Evolutionary conservation across 2,888 invertebrate species (phyloP).

Genomic region (Pristionchus entomophagus): DNA sequence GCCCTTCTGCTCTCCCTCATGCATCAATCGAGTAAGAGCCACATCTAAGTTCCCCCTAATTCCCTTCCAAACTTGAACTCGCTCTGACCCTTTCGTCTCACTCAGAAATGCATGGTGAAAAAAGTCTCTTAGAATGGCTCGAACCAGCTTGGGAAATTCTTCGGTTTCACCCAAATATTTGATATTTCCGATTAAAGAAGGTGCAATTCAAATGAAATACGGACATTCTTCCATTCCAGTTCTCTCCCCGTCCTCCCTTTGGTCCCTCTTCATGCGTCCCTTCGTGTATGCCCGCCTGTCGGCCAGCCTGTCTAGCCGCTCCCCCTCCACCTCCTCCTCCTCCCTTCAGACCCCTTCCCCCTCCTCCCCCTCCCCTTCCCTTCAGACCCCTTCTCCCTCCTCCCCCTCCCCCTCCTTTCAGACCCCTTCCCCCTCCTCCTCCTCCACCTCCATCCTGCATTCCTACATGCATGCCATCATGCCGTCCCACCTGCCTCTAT

Average conservation of each 20-base stretch:
- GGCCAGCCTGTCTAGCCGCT: neutral
- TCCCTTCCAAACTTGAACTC: neutral
- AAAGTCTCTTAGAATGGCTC: no score
- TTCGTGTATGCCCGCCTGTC: neutral
- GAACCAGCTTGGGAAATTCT: neutral
- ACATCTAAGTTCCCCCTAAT: neutral
- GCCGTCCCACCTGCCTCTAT: neutral
- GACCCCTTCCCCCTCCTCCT: slow-evolving; percentile 3
- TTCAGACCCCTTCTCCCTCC: neutral
- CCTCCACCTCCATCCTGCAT: neutral
- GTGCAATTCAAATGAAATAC: neutral
- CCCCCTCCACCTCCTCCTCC: neutral
- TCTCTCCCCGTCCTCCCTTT: slow-evolving; percentile 16
- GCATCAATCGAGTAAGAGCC: slow-evolving; percentile 35
- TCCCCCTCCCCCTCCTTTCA: neutral
- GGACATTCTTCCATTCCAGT: neutral
- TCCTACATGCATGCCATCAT: slow-evolving; percentile 10
- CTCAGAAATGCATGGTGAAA: slow-evolving; percentile 2
- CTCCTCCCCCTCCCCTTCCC: neutral
- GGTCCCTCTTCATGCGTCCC: neutral
- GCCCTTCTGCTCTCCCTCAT: slow-evolving; percentile 25
- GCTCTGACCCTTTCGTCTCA: slow-evolving; percentile 8
- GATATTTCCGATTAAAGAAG: neutral
- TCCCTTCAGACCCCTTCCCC: neutral
- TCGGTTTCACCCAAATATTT: no score